Conservation (phyloP, 35 echinoderm and acorn worm species). For the Stichopus chloronotus region DNA sequence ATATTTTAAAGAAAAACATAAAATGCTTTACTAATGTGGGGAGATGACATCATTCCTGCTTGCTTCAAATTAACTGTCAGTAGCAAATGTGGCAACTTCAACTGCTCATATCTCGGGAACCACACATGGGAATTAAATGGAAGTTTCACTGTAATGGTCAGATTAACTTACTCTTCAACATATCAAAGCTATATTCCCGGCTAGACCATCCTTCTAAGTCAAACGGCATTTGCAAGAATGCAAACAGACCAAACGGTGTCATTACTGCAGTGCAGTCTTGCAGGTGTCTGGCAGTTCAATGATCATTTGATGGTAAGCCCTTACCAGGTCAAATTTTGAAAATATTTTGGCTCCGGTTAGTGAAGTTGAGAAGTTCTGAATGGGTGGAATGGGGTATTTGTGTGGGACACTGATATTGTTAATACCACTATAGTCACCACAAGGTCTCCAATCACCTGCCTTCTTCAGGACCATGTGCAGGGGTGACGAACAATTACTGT, state of each 20-base stretch:
- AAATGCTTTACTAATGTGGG: no score
- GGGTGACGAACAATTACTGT: conserved; percentile 34
- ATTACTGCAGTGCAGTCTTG: conserved; percentile 31
- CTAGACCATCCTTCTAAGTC: no score
- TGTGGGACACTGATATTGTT: conserved; percentile 11
- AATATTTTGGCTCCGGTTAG: background rate
- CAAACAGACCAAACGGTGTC: conserved; percentile 36
- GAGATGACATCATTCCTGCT: no score
- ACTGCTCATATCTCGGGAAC: no score
- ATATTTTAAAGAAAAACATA: no score
- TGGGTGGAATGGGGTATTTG: conserved; percentile 27
- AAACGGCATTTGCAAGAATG: conserved; percentile 23
- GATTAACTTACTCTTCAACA: no score
- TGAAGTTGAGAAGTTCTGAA: conserved; percentile 34
- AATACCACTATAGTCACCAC: conserved; percentile 38
- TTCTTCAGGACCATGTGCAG: conserved; percentile 51
- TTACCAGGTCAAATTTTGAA: conserved; percentile 29
- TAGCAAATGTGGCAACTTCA: no score
- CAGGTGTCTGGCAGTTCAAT: background rate
- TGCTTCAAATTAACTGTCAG: no score
- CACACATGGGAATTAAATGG: no score
- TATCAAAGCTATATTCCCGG: no score
- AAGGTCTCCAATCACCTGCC: conserved; percentile 43
- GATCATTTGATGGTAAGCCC: conserved; percentile 51
- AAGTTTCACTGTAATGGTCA: no score